phyloP scores from a whole-genome alignment of 1,140 invertebrate genomes.

The Lanistes nyassanus region DNA sequence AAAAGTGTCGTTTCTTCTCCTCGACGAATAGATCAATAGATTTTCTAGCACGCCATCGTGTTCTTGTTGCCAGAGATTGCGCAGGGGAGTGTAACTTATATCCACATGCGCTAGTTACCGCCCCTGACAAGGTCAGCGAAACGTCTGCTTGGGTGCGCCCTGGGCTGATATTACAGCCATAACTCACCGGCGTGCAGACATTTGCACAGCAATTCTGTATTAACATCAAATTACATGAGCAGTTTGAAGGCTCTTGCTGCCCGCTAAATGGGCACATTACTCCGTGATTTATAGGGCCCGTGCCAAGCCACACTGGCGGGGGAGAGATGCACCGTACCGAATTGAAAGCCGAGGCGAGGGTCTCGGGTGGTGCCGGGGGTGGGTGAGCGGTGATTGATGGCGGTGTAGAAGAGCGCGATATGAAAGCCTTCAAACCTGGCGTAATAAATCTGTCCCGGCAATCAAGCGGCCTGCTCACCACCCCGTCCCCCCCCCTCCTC shows the following conservation, averaged over 20 bases:
- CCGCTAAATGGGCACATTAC: conserved; percentile 27
- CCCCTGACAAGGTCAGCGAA: conserved; percentile 19
- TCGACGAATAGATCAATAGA: too few relatives aligned
- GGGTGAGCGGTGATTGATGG: conserved; percentile 26
- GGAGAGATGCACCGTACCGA: conserved; percentile 25
- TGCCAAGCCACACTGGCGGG: conserved; percentile 14
- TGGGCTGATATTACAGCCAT: conserved; percentile 19
- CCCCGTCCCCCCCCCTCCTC: background rate
- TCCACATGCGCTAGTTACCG: background rate
- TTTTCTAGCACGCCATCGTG: too few relatives aligned
- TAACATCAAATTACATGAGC: conserved; percentile 31
- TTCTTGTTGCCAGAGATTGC: too few relatives aligned
- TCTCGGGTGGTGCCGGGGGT: conserved; percentile 6
- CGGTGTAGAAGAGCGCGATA: conserved; percentile 16
- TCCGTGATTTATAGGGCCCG: conserved; percentile 23
- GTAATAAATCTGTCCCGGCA: conserved; percentile 25
- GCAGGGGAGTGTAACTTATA: too few relatives aligned
- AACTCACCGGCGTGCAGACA: conserved; percentile 24
- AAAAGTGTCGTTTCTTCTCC: too few relatives aligned
- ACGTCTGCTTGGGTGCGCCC: conserved; percentile 8
- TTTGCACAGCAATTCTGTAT: conserved; percentile 29
- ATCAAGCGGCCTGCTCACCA: background rate
- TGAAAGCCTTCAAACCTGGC: conserved; percentile 28
- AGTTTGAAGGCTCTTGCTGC: conserved; percentile 24
- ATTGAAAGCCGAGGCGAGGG: conserved; percentile 24